phyloP scores from a whole-genome alignment of 1,140 invertebrate species.

The Melanaphis sacchari region DNA sequence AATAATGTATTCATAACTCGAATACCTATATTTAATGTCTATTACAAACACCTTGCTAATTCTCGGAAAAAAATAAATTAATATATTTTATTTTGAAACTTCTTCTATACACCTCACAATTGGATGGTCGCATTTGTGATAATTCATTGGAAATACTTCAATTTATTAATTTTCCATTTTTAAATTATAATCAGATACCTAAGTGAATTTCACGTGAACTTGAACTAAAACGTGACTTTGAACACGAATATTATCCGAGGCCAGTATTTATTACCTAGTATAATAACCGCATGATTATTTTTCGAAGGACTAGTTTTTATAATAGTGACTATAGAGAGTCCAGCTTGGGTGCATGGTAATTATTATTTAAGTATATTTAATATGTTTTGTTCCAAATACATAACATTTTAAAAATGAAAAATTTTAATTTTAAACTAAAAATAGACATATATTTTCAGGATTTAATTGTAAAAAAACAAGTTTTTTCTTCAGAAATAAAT shows the following conservation, averaged over 20 bases:
- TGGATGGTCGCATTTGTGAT: neutral
- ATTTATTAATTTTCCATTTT: constrained; percentile 2
- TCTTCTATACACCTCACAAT: neutral
- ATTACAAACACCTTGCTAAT: neutral
- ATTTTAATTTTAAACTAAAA: neutral
- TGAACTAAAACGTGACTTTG: constrained; percentile 34
- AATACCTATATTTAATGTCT: neutral
- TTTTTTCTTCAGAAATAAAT: neutral
- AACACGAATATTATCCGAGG: neutral
- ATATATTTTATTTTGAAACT: neutral
- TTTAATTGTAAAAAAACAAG: neutral
- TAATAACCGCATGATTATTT: neutral
- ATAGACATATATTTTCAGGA: neutral
- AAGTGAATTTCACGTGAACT: neutral
- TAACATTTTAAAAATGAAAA: neutral
- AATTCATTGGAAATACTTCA: neutral
- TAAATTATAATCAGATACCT: neutral
- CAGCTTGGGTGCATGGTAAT: neutral
- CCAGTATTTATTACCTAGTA: neutral
- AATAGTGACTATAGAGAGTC: neutral
- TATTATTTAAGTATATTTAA: neutral
- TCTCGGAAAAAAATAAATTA: neutral
- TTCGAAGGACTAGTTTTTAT: constrained; percentile 21
- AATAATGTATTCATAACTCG: neutral
- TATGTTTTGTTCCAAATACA: neutral